A percentile compares a stretch with the other conserved stretches of the same genome.
Evolutionary conservation across 1,140 invertebrate species (phyloP).

Genomic region (Drosophila ananassae): DNA sequence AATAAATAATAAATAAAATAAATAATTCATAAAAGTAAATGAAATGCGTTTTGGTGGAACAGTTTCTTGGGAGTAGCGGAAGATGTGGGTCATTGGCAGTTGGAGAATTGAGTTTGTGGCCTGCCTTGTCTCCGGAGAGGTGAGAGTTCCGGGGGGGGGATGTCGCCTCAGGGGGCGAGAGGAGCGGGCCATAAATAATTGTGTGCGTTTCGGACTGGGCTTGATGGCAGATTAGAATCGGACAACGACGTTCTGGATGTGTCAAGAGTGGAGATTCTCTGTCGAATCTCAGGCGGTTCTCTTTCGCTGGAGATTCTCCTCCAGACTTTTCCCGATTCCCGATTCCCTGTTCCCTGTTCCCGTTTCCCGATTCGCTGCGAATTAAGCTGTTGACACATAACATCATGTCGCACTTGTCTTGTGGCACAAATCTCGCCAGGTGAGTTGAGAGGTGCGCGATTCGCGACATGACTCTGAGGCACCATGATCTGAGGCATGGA

Average conservation of each 20-base stretch:
- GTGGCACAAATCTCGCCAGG: constrained; percentile 81
- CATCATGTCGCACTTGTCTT: constrained; percentile 81
- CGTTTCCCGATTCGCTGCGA: constrained; percentile 62
- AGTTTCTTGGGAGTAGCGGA: background rate
- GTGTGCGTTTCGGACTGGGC: constrained; percentile 31
- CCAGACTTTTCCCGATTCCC: background rate
- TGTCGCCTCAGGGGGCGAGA: background rate
- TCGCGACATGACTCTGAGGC: constrained; percentile 65
- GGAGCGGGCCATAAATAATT: constrained; percentile 40
- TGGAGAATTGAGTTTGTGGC: background rate
- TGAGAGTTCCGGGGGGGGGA: background rate
- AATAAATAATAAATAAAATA: too few species aligned
- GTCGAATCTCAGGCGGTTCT: background rate
- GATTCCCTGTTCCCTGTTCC: background rate
- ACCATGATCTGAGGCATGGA: constrained; percentile 32
- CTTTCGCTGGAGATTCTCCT: background rate
- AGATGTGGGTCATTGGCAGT: background rate
- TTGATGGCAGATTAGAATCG: constrained; percentile 54
- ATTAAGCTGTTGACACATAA: constrained; percentile 82
- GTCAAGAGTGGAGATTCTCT: background rate
- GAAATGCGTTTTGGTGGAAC: background rate
- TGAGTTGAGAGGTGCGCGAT: constrained; percentile 78
- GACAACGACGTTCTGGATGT: constrained; percentile 36
- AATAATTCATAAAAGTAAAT: too few species aligned
- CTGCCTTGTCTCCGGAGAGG: background rate